Base-by-base conservation (phyloP, 2,888 invertebrate genomes). In the Notodromas monacha region DNA sequence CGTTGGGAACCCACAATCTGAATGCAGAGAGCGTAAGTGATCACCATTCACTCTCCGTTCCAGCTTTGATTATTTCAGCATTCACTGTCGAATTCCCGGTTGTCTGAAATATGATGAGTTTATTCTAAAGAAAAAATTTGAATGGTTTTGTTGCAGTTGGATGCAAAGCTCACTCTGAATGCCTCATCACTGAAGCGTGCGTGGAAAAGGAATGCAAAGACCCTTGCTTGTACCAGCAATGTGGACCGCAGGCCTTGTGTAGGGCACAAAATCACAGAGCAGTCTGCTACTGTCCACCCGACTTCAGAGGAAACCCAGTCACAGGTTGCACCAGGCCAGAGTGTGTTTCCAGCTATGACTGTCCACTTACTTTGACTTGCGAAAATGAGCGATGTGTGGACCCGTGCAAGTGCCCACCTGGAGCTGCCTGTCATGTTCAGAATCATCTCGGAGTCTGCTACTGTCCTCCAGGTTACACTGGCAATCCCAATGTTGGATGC, bases 331-430 rank as follows among this genome's bases (percentile, higher is more conserved):
- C 12, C 12, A n/a, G 8, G 10, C 27, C 27, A 6, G 27, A n/a
- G 12, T 36, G 35, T 16, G 14, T 12, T 10, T 35, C 35, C 2
- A 35, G 35, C 14, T 16, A 30, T 10, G 36, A 35, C 12, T 36
- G 36, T 29, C 30, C 31, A 2, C 31, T 30, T 26, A 34, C 31
- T 6, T 28, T 36, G 3, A 31, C 35, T 3, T 36, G 36, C 29
- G 34, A 8, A 5, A 12, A 64, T 39, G 67, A 68, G 41, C 60
- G 59, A 34, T 84, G 81, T 43, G 62, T 63, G 41, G 65, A 70
- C 52, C 77, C 77, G 4, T 81, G 79, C 48, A 57, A 60, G 36
- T 74, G 73, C 46, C 72, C 72, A 14, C 45, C 64, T 5, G 55
- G 56, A 40, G 56, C 70, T 3, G 56, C 60, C 34, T 73, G 73